A percentile compares a stretch with the other conserved stretches of the same genome.
phyloP scores from a whole-genome alignment of 2,113 vertebrate genomes.

The Colaptes auratus region DNA sequence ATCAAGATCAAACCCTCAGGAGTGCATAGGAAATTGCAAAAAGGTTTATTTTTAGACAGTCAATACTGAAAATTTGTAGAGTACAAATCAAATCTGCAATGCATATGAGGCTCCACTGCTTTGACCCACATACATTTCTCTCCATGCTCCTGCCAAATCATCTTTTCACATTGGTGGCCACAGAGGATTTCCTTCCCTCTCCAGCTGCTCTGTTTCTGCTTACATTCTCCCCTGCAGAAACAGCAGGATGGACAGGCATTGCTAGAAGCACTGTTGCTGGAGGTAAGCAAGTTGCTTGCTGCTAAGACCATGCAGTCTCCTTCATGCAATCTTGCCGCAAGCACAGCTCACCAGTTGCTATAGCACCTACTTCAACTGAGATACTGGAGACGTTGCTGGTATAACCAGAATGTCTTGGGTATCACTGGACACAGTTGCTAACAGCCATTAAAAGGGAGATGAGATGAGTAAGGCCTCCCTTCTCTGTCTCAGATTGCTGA shows the following conservation, averaged over 20 bases:
- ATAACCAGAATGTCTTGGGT: background rate
- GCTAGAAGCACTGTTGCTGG: background rate
- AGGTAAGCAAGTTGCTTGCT: background rate
- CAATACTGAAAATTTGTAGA: background rate
- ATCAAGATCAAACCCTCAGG: conserved; percentile 36
- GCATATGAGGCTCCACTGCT: background rate
- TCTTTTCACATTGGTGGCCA: background rate
- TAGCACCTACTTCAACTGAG: background rate
- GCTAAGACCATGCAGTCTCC: background rate
- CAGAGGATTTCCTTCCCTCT: background rate
- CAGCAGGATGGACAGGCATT: background rate
- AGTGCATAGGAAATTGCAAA: background rate
- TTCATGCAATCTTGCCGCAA: background rate
- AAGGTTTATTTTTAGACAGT: conserved; percentile 42
- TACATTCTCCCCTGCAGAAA: background rate
- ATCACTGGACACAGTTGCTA: background rate
- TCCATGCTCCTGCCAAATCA: background rate
- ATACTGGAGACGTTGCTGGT: background rate
- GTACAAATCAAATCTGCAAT: background rate
- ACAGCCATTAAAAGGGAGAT: background rate
- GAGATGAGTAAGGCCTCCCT: background rate
- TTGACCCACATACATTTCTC: background rate
- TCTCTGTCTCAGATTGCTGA: rapidly evolving
- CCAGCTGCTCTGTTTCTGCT: background rate
- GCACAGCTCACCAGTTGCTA: background rate